Evolutionary conservation across 2,113 vertebrate genomes (phyloP).

Genomic region (Pangasianodon hypophthalmus): DNA sequence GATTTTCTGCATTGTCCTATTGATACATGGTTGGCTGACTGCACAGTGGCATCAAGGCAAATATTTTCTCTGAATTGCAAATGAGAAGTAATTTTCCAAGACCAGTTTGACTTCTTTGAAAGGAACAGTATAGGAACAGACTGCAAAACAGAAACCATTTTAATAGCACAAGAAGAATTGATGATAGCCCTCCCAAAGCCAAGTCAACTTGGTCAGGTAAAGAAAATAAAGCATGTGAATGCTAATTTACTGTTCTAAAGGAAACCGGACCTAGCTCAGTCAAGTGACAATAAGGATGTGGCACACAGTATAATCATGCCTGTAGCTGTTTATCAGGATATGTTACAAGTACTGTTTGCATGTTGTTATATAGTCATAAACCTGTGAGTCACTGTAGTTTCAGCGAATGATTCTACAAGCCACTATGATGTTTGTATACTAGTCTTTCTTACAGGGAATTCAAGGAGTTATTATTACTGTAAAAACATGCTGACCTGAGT

Average conservation of each 20-base stretch:
- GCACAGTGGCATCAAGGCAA: not conserved
- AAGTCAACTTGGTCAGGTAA: not conserved
- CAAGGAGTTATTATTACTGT: not conserved
- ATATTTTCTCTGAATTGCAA: not conserved
- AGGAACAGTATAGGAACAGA: not conserved
- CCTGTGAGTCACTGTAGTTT: not conserved
- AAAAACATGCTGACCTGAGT: slow-evolving; percentile 67
- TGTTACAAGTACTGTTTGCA: not conserved
- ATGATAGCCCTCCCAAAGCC: not conserved
- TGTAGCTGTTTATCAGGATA: not conserved
- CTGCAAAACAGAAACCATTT: not conserved
- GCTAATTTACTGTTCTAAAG: not conserved
- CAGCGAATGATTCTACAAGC: not conserved
- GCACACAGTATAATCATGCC: not conserved
- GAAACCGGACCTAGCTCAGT: not conserved
- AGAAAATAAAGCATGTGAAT: not conserved
- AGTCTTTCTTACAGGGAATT: not conserved
- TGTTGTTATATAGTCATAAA: not conserved
- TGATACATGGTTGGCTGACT: not conserved
- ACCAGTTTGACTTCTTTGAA: not conserved
- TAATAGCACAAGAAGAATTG: not conserved
- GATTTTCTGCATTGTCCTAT: not conserved
- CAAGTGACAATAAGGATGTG: slow-evolving; percentile 1
- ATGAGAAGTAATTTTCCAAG: not conserved
- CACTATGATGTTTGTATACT: not conserved